These are phyloP conservation scores for Pristionchus arcanus DNA, from an alignment of 2,888 invertebrate genomes.

Conservation along the genomic window DNA sequence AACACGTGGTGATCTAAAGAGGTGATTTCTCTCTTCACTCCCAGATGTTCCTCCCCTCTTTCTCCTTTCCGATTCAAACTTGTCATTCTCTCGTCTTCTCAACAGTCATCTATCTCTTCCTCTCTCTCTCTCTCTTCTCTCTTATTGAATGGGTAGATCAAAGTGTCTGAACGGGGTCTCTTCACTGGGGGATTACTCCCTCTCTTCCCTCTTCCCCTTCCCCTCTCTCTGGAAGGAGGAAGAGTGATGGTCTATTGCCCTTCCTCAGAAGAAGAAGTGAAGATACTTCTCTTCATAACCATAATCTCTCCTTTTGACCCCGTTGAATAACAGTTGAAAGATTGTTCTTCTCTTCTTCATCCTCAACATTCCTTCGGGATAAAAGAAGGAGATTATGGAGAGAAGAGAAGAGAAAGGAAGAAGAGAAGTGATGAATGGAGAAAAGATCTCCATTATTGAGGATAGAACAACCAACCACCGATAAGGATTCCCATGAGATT, in stretches of 20 bases:
- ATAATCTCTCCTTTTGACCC: conserved; percentile 1
- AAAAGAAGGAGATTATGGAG: conserved; percentile 29
- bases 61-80: conserved; percentile 14
- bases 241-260: conserved; percentile 3
- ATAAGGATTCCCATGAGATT: conserved; percentile 42
- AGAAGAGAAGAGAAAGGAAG: conserved; percentile 24
- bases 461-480: conserved; percentile 46
- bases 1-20: background rate
- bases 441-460: conserved; percentile 30
- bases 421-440: conserved; percentile 33
- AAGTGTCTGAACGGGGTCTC: conserved; percentile 46
- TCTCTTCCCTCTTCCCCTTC: no score
- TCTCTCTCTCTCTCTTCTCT: conserved; percentile 18
- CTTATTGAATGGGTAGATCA: conserved; percentile 36
- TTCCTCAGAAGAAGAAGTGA: background rate
- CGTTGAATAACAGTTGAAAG: background rate
- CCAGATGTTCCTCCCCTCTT: conserved; percentile 12
- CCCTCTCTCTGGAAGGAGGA: background rate
- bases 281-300: conserved; percentile 1
- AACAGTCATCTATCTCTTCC: conserved; percentile 20
- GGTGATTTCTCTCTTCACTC: background rate
- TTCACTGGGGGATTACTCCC: conserved; percentile 7
- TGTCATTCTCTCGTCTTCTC: background rate
- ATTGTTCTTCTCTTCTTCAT: background rate
- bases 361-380: conserved; percentile 39